Conservation (phyloP, 2,888 invertebrate genomes). For the Aleiodes alternator region DNA sequence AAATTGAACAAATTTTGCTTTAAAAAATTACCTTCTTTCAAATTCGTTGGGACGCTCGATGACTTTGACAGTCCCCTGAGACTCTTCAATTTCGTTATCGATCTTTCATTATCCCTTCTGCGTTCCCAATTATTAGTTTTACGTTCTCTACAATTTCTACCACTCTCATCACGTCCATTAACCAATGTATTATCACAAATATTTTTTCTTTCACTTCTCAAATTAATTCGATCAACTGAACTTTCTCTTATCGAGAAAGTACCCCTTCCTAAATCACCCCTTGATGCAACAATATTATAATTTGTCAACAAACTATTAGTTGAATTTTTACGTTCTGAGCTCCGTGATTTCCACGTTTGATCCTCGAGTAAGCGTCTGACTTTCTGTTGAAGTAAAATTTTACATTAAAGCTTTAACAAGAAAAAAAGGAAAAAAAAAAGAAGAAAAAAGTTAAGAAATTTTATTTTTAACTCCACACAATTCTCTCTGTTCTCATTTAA, state of each 20-base stretch:
- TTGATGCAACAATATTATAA: constrained; percentile 66
- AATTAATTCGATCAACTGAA: constrained; percentile 36
- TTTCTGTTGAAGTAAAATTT: constrained; percentile 55
- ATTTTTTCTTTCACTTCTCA: constrained; percentile 38
- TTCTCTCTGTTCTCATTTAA: too few relatives aligned
- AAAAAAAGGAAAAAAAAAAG: neutral
- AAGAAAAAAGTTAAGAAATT: neutral
- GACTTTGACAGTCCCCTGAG: constrained; percentile 57
- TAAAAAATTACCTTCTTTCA: constrained; percentile 63
- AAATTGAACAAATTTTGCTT: too few relatives aligned
- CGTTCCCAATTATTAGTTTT: constrained; percentile 51
- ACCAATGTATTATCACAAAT: constrained; percentile 44
- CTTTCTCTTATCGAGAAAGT: constrained; percentile 59
- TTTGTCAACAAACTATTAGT: constrained; percentile 51
- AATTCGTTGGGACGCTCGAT: constrained; percentile 63
- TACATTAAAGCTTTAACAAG: constrained; percentile 2
- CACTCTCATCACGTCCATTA: constrained; percentile 41
- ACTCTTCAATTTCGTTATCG: constrained; percentile 43
- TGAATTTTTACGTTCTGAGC: constrained; percentile 36
- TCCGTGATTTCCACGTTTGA: constrained; percentile 52
- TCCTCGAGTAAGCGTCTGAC: constrained; percentile 59
- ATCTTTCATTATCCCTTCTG: constrained; percentile 43
- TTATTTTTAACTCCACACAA: constrained; percentile 5
- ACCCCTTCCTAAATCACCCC: constrained; percentile 61
- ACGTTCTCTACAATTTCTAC: neutral